These are phyloP conservation scores for Colostygia pectinataria DNA, from an alignment of 2,888 invertebrate species.

Conservation along the genomic window DNA sequence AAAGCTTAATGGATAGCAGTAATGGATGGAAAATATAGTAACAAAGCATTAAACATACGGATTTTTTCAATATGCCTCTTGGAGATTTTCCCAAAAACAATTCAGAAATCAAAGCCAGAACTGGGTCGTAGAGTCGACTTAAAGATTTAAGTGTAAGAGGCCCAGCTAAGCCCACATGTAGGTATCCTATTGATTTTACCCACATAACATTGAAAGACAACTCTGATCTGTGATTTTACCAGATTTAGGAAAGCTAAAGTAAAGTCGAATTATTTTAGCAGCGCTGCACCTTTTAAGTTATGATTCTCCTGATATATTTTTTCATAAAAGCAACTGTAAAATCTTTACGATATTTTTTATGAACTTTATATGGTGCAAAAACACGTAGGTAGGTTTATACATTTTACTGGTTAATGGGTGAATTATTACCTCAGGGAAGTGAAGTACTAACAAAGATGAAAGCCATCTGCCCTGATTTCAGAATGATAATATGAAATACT, in stretches of 20 bases:
- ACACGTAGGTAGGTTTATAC: conserved; percentile 8
- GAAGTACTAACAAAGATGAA: conserved; percentile 22
- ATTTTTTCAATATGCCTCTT: too few relatives aligned
- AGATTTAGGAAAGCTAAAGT: background rate
- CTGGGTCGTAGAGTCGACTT: too few relatives aligned
- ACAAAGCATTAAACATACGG: too few relatives aligned
- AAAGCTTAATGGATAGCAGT: too few relatives aligned
- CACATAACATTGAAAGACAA: too few relatives aligned
- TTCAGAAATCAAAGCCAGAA: too few relatives aligned
- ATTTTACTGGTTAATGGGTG: conserved; percentile 32
- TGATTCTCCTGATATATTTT: conserved; percentile 1
- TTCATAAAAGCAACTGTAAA: conserved; percentile 17
- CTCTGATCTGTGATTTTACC: background rate
- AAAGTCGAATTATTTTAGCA: conserved; percentile 4
- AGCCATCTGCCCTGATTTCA: too few relatives aligned
- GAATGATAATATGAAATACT: too few relatives aligned
- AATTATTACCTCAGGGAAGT: conserved; percentile 23
- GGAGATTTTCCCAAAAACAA: too few relatives aligned
- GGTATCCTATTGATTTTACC: background rate
- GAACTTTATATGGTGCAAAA: conserved; percentile 17
- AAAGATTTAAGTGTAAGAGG: background rate
- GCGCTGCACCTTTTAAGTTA: background rate
- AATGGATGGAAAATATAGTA: too few relatives aligned
- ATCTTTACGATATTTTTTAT: conserved; percentile 4
- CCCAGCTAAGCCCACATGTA: background rate